Conservation (phyloP, 2,113 vertebrate species). For the Pterocles orientalis region DNA sequence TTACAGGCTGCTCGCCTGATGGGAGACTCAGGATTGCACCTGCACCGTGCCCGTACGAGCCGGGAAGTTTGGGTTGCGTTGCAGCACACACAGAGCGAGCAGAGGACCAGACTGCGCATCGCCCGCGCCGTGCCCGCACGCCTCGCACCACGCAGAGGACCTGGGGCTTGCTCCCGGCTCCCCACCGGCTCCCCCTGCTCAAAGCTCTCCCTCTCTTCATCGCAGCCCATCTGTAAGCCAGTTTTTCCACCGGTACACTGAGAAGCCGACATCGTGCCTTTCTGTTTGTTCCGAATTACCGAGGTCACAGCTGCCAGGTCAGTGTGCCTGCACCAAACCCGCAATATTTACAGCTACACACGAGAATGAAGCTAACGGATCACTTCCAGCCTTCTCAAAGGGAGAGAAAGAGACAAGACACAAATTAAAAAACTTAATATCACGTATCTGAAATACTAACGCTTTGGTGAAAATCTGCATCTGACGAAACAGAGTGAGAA, state of each 20-base stretch:
- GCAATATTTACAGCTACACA: not conserved
- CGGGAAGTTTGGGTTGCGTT: not conserved
- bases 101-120: not conserved
- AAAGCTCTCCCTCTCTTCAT: not conserved
- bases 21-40: not conserved
- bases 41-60: accelerated
- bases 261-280: not conserved
- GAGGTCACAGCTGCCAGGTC: not conserved
- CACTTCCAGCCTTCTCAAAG: not conserved
- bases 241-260: not conserved
- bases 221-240: not conserved
- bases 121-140: not conserved
- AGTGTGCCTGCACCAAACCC: not conserved
- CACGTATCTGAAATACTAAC: not conserved
- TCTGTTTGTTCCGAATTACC: not conserved
- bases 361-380: not conserved
- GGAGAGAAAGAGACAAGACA: not conserved
- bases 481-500: not conserved
- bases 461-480: not conserved
- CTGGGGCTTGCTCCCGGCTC: not conserved
- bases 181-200: not conserved
- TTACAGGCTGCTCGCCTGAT: not conserved
- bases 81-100: not conserved
- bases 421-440: not conserved
- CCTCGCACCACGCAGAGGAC: accelerated